Conservation (phyloP, 2,797 vertebrate species). For the Odontamblyopus rebecca region DNA sequence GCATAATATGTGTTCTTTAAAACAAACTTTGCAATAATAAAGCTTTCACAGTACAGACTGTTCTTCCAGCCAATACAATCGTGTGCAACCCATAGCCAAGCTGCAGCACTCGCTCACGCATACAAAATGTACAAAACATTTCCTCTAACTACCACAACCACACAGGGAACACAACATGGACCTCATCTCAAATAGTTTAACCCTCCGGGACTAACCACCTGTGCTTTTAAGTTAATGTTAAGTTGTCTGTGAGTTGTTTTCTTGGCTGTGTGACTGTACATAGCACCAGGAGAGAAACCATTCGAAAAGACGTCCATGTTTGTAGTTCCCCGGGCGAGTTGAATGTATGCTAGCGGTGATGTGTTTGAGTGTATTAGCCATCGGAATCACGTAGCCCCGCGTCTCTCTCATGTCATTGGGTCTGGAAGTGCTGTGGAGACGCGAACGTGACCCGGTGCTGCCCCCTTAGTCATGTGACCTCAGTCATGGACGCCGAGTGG, state of each 20-base stretch:
- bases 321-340: slow-evolving; percentile 47
- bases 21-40: background rate
- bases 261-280: slow-evolving; percentile 42
- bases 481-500: slow-evolving; percentile 98
- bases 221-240: slow-evolving; percentile 50
- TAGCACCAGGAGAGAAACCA: slow-evolving; percentile 41
- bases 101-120: slow-evolving; percentile 94
- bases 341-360: slow-evolving; percentile 60
- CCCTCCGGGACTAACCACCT: slow-evolving; percentile 47
- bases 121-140: slow-evolving; percentile 99
- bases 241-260: slow-evolving; percentile 34
- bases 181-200: slow-evolving; percentile 59
- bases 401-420: slow-evolving; percentile 83
- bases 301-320: slow-evolving; percentile 76
- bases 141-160: slow-evolving; percentile 89
- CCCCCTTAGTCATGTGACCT: slow-evolving; percentile 94
- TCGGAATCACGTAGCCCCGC: slow-evolving; percentile 70
- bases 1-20: too few relatives aligned
- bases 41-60: background rate
- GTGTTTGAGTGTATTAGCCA: slow-evolving; percentile 48
- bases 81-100: slow-evolving; percentile 72
- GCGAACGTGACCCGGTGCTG: slow-evolving; percentile 87
- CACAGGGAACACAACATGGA: slow-evolving; percentile 33
- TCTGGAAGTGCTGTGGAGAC: slow-evolving; percentile 88
- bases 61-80: slow-evolving; percentile 1